Percentiles rank a stretch among this genome's conserved stretches.
Conservation (phyloP, 2,797 vertebrate species). For the Sarcoramphus papa region DNA sequence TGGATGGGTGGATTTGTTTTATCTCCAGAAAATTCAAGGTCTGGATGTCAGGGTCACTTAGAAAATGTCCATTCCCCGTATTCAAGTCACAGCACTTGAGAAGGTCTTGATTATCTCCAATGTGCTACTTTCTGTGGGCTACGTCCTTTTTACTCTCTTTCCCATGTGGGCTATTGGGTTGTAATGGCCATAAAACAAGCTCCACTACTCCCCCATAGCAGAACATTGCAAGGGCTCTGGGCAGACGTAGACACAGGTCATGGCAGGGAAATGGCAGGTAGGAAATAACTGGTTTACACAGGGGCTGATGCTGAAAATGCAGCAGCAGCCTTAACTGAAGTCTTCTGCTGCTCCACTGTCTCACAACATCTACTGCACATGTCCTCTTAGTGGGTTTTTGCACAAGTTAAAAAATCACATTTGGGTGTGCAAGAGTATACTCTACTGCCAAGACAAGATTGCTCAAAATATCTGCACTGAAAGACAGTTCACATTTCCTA, state of each 20-base stretch:
- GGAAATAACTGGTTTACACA: background rate
- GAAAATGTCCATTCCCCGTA: background rate
- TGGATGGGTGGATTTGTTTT: background rate
- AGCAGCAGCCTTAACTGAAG: background rate
- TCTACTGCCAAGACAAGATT: background rate
- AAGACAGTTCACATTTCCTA: background rate
- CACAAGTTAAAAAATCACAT: background rate
- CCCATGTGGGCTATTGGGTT: background rate
- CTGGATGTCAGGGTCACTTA: background rate
- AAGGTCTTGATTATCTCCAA: background rate
- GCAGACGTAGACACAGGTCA: background rate
- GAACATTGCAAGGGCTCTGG: background rate
- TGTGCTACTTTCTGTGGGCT: background rate
- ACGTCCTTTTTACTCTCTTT: background rate
- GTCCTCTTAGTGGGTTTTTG: background rate
- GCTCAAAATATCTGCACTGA: background rate
- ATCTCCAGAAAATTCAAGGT: background rate
- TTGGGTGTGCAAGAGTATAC: background rate
- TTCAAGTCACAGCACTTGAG: background rate
- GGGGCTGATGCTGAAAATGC: background rate
- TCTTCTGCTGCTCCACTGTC: background rate
- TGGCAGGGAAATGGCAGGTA: background rate
- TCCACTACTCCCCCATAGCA: background rate
- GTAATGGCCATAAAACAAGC: background rate
- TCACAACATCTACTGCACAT: background rate